Conservation (phyloP, 2,888 invertebrate genomes). For the Hesperia comma region DNA sequence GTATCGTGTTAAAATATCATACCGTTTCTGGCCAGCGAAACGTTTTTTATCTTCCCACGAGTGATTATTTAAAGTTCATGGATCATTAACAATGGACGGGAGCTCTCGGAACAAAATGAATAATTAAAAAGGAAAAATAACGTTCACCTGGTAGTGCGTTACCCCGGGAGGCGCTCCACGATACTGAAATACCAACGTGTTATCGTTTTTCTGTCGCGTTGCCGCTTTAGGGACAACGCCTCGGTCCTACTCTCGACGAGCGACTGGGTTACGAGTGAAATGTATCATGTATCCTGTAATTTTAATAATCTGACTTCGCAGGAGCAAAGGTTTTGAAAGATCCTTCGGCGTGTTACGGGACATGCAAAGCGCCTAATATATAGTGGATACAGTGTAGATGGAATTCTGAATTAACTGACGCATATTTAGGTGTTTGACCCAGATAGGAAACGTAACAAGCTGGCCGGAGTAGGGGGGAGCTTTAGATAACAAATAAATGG, state of each 20-base stretch:
- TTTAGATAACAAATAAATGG: no score
- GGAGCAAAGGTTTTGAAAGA: no score
- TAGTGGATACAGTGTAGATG: no score
- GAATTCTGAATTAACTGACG: no score
- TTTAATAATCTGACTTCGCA: no score
- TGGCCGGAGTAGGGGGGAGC: no score
- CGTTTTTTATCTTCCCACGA: conserved; percentile 18
- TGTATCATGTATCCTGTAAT: not conserved
- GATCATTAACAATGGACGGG: conserved; percentile 33
- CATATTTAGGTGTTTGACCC: no score
- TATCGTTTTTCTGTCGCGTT: conserved; percentile 27
- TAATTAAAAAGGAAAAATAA: conserved; percentile 28
- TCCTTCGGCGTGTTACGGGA: no score
- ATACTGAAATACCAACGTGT: conserved; percentile 29
- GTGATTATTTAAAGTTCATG: conserved; percentile 36
- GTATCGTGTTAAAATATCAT: no score
- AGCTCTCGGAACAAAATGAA: conserved; percentile 28
- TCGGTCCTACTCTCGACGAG: not conserved
- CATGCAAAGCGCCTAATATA: no score
- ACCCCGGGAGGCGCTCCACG: conserved; percentile 11
- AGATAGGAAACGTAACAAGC: no score
- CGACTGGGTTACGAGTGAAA: not conserved
- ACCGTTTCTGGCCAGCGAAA: conserved; percentile 3
- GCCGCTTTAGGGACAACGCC: conserved; percentile 17
- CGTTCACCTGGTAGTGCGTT: conserved; percentile 31